Percentiles rank a stretch among this genome's conserved stretches.
These are phyloP conservation scores for Buceros bicornis DNA, from an alignment of 2,797 vertebrate genomes.

Conservation along the genomic window DNA sequence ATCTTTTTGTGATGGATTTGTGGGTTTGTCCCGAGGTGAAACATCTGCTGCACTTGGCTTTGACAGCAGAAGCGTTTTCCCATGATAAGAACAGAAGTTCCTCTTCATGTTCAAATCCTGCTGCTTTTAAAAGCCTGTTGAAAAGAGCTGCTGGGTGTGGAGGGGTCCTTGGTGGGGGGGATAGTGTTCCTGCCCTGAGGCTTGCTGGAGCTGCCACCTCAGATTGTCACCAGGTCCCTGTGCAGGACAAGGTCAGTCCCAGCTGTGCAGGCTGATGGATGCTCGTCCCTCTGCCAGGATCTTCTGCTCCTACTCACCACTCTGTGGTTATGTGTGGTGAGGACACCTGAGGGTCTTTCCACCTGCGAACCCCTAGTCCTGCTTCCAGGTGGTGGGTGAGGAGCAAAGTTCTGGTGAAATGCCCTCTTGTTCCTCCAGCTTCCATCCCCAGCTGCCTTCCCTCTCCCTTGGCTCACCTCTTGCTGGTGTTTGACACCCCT, in stretches of 20 bases:
- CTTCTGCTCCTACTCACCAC: neutral
- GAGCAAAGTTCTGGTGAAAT: neutral
- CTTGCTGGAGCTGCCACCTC: neutral
- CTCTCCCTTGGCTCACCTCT: neutral
- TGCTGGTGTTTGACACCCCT: neutral
- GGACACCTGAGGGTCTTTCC: neutral
- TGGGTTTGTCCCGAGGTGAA: neutral
- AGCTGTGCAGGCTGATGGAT: neutral
- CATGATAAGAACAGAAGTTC: neutral
- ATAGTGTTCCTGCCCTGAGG: neutral
- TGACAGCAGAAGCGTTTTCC: neutral
- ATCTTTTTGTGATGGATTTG: neutral
- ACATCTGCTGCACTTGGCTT: neutral
- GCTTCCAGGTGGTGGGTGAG: neutral
- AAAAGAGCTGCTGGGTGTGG: neutral
- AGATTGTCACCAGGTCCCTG: neutral
- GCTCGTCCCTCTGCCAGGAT: neutral
- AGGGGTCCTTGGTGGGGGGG: neutral
- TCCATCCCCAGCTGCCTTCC: neutral
- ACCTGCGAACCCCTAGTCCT: neutral
- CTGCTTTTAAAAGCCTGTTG: neutral
- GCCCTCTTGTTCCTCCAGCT: fast-evolving
- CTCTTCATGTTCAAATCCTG: neutral
- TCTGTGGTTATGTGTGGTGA: neutral
- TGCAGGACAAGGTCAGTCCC: fast-evolving